These are phyloP conservation scores for Apeltes quadracus DNA, from an alignment of 2,113 vertebrate species.

Conservation along the genomic window DNA sequence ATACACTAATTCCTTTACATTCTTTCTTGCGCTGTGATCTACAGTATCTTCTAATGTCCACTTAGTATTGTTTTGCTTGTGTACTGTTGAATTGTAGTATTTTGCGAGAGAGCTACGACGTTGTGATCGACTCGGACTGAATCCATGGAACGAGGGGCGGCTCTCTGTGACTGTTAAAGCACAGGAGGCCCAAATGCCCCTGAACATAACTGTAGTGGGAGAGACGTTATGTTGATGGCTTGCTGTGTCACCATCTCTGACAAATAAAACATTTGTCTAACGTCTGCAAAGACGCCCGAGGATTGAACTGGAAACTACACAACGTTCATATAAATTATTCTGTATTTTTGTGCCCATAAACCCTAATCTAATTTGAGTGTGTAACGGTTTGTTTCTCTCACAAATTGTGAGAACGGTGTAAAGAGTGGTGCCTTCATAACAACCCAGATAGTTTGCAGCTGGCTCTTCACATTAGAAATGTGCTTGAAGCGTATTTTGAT, in stretches of 20 bases:
- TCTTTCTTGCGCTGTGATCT: constrained; percentile 36
- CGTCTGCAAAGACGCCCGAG: not conserved
- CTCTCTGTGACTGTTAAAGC: constrained; percentile 10
- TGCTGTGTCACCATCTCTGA: constrained; percentile 14
- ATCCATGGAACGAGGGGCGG: constrained; percentile 5
- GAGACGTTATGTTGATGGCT: not conserved
- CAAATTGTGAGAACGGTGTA: constrained; percentile 27
- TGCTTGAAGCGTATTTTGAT: constrained; percentile 31
- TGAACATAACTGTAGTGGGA: not conserved
- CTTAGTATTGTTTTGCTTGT: constrained; percentile 20
- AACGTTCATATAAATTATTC: constrained; percentile 14
- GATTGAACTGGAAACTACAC: constrained; percentile 24
- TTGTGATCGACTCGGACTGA: constrained; percentile 9
- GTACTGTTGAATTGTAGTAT: constrained; percentile 19
- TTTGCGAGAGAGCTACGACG: not conserved
- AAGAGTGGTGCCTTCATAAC: constrained; percentile 64
- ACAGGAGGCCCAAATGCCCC: constrained; percentile 3
- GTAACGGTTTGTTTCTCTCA: constrained; percentile 35
- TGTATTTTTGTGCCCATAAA: constrained; percentile 29
- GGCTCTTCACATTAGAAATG: constrained; percentile 40
- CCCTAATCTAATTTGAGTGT: constrained; percentile 13
- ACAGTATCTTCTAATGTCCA: constrained; percentile 9
- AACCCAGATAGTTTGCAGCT: constrained; percentile 47
- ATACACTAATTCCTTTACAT: constrained; percentile 18
- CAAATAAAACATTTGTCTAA: constrained; percentile 14